Base-by-base conservation (phyloP, 2,888 invertebrate genomes). In the Epinotia bilunana region DNA sequence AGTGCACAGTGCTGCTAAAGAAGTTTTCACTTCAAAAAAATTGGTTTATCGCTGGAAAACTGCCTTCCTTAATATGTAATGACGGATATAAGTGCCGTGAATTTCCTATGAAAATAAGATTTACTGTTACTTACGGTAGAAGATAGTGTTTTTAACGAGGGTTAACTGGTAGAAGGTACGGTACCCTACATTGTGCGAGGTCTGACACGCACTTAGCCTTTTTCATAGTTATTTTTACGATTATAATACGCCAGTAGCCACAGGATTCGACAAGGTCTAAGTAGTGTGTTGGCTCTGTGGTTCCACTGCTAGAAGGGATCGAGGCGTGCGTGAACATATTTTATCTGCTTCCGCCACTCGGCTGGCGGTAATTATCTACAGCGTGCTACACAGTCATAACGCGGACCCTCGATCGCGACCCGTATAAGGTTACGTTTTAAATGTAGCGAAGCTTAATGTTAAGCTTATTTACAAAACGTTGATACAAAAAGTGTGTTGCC, bases 281-380 rank as follows among this genome's bases (percentile, higher is more conserved):
- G 18, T 18, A 1, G 43, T 43, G 18, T 43, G 33, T 23, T 33
- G 12, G 1, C 28, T 53, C 16, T 53, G 3, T 65, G n/a, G 28
- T 49, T 82, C 83, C 83, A 82, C 83, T 84, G 81, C 80, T 80
- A 83, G 65, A 3, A 53, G 33, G 53, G 84, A 89, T 89, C 87
- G 87, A 87, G 88, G 86, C 87, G 90, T 94, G 93, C 93, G 93
- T 93, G 92, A 90, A 91, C 88, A 91, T 92, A 93, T 92, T 92
- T 91, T 90, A 91, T 91, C 92, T 87, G 83, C 86, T 88, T 91
- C 92, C 91, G 87, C 83, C 80, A 82, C 80, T 81, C 85, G 84
- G 84, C 89, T 85, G 83, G 82, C 80, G 82, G 89, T 88, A 91
- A 91, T 93, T 93, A 93, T 91, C 88, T 84, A 79, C 84, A 83